A percentile compares a stretch with the other conserved stretches of the same genome.
phyloP scores from a whole-genome alignment of 2,797 vertebrate species.

The Delichon dasypus region DNA sequence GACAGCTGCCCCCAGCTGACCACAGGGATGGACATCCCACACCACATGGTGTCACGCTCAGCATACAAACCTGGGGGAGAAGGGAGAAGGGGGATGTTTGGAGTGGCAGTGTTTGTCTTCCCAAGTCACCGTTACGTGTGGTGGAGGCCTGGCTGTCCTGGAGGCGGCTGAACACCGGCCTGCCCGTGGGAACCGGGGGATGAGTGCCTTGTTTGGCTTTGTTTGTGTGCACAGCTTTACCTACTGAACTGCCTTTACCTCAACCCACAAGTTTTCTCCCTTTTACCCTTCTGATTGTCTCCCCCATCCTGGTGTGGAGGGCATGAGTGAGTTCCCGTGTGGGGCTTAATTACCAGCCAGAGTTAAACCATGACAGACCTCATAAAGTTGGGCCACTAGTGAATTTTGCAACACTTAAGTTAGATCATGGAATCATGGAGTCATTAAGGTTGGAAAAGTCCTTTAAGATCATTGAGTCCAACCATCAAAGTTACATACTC shows the following conservation, averaged over 20 bases:
- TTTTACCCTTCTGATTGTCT: background rate
- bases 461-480: background rate
- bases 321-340: background rate
- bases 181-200: background rate
- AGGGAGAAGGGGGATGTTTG: background rate
- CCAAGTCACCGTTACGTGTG: rapidly evolving
- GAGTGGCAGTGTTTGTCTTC: background rate
- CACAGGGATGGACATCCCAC: background rate
- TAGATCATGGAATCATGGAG: background rate
- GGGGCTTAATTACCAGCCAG: background rate
- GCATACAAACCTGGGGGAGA: background rate
- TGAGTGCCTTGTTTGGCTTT: background rate
- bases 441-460: background rate
- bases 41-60: background rate
- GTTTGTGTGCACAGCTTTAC: background rate
- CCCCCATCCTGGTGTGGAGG: background rate
- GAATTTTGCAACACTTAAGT: background rate
- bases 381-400: background rate
- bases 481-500: background rate
- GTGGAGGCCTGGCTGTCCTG: background rate
- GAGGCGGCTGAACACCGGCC: background rate
- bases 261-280: background rate
- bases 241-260: background rate
- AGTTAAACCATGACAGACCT: background rate
- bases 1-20: background rate